Conservation (phyloP, 2,888 invertebrate genomes). For the Lymantria dispar region DNA sequence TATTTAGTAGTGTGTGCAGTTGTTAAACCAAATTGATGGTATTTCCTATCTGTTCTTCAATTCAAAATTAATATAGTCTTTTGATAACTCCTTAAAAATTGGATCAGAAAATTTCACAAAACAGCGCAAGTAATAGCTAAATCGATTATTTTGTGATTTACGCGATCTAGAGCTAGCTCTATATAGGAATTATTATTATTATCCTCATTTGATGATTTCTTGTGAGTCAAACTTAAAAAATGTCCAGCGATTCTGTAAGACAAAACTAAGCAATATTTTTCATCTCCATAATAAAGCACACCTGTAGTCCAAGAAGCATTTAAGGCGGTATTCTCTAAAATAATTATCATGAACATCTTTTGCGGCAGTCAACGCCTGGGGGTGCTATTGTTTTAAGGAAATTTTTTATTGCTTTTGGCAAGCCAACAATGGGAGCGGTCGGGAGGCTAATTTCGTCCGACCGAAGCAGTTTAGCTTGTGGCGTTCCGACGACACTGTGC, state of each 20-base stretch:
- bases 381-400: conserved; percentile 79
- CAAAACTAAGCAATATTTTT: conserved; percentile 20
- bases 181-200: no score
- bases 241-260: conserved; percentile 1
- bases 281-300: conserved; percentile 60
- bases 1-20: no score
- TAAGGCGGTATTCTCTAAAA: conserved; percentile 71
- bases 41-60: no score
- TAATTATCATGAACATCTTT: conserved; percentile 78
- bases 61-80: no score
- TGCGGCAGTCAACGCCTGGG: conserved; percentile 68
- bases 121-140: no score
- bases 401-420: conserved; percentile 77
- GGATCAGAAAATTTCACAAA: no score
- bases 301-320: conserved; percentile 72
- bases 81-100: no score
- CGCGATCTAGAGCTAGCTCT: no score
- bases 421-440: conserved; percentile 75
- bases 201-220: not conserved
- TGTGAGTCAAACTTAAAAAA: not conserved
- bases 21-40: no score
- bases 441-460: conserved; percentile 63
- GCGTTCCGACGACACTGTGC: conserved; percentile 49
- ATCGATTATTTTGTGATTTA: no score
- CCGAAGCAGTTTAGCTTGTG: conserved; percentile 55